These are phyloP conservation scores for Brachycybe producta DNA, from an alignment of 2,888 invertebrate species.

Conservation along the genomic window DNA sequence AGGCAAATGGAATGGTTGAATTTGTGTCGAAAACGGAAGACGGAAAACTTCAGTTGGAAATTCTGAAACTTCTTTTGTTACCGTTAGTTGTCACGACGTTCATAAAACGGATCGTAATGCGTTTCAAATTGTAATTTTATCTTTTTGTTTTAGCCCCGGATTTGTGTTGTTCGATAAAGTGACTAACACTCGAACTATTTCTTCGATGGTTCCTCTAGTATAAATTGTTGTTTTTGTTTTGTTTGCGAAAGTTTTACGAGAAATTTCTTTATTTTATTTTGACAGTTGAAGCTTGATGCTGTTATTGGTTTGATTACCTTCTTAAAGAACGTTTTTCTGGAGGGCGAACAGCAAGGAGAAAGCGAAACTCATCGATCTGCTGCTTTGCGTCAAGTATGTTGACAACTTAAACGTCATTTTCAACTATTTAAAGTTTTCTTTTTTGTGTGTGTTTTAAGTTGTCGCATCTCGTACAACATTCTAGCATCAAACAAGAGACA, in stretches of 20 bases:
- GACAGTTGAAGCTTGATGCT: conserved; percentile 8
- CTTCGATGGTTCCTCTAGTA: background rate
- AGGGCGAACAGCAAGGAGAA: background rate
- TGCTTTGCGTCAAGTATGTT: background rate
- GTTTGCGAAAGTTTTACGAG: background rate
- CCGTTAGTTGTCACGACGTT: background rate
- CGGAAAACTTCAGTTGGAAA: background rate
- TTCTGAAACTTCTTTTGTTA: background rate
- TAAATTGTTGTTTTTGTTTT: conserved; percentile 2
- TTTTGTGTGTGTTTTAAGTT: background rate
- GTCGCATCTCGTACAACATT: background rate
- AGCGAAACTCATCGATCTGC: conserved; percentile 2
- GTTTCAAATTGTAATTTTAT: too few relatives aligned
- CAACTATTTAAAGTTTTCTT: background rate
- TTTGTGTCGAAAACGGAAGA: background rate
- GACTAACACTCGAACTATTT: background rate
- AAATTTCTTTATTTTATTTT: background rate
- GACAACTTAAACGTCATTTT: background rate
- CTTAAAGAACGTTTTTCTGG: background rate
- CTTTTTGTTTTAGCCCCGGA: conserved; percentile 7
- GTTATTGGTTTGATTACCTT: background rate
- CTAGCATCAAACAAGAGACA: background rate
- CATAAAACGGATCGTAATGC: background rate
- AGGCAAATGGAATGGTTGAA: background rate
- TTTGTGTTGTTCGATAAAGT: conserved; percentile 4